Percentiles rank a stretch among this genome's conserved stretches.
phyloP scores from a whole-genome alignment of 2,113 vertebrate genomes.

The Megaleporinus macrocephalus region DNA sequence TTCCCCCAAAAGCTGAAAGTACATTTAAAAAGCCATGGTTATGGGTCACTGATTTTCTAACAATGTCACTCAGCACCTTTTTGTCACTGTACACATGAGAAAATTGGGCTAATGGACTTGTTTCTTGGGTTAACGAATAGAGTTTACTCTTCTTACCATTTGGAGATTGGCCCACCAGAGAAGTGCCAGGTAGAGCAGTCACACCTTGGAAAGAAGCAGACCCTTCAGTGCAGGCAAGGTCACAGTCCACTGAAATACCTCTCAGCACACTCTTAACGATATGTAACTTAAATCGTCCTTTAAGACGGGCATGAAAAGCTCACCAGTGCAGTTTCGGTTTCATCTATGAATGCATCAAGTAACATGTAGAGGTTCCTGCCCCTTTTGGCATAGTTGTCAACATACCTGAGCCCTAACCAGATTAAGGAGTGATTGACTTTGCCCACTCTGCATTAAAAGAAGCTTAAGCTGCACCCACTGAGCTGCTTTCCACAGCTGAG shows the following conservation, averaged over 20 bases:
- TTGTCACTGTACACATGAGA: slow-evolving; percentile 45
- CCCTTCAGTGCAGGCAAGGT: slow-evolving; percentile 47
- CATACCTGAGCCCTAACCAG: slow-evolving; percentile 48
- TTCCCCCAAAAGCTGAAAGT: slow-evolving; percentile 34
- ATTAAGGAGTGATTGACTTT: slow-evolving; percentile 48
- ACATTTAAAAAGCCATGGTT: slow-evolving; percentile 23
- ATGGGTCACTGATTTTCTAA: slow-evolving; percentile 42
- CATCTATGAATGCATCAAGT: slow-evolving; percentile 26
- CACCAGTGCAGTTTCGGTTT: slow-evolving; percentile 32
- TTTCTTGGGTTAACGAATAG: slow-evolving; percentile 46
- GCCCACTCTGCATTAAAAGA: slow-evolving; percentile 26
- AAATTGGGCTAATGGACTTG: slow-evolving; percentile 46
- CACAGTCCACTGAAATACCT: slow-evolving; percentile 30
- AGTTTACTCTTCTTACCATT: slow-evolving; percentile 57
- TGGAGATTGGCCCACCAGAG: slow-evolving; percentile 43
- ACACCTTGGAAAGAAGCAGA: slow-evolving; percentile 58
- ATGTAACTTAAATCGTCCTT: slow-evolving; percentile 27
- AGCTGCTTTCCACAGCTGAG: slow-evolving; percentile 46
- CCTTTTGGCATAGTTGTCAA: slow-evolving; percentile 12
- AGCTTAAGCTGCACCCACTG: slow-evolving; percentile 36
- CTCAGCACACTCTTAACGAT: slow-evolving; percentile 11
- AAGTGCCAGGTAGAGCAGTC: slow-evolving; percentile 51
- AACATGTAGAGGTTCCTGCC: slow-evolving; percentile 7
- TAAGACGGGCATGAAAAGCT: slow-evolving; percentile 26
- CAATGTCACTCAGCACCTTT: slow-evolving; percentile 40